Base-by-base conservation (phyloP, 1,140 invertebrate genomes). In the Zaprionus tsacasi region DNA sequence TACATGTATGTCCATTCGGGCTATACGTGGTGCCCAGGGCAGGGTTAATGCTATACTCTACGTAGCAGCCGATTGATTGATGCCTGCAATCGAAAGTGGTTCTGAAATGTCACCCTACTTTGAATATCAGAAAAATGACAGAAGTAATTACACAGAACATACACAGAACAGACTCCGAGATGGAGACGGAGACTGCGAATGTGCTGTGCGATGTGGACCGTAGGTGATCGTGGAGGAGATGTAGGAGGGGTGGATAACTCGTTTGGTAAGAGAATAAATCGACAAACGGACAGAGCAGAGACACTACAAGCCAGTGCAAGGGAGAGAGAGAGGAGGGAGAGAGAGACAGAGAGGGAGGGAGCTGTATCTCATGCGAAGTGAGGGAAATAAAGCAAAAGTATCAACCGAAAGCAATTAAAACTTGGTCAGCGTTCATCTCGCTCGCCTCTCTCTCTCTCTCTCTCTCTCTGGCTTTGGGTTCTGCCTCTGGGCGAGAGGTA, bases 321-420 rank as follows among this genome's bases (percentile, higher is more conserved):
- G 40, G 40, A 57, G 21, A 61, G 11, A 70, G 12, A 56, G 61
- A 70, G 50, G 40, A 59, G 38, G 27, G 54, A 36, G 52, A 58
- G 33, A 15, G 54, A 33, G 52, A 48, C 12, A 43, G 35, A 25
- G 48, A 12, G 45, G 57, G 17, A 15, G 52, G 21, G 21, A 21
- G 21, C 1, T 21, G 13, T 6, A n/a, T 13, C 2, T 8, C 6
- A 43, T 6, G 40, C n/a, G 40, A 15, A 45, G n/a, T 45, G 52
- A 60, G 17, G 54, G 25, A 55, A 52, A 40, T 61, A 65, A 40
- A 55, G 63, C 48, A 56, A 38, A 52, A 55, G 60, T 78, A 67
- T 72, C 55, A 76, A 55, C 66, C 67, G 52, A 76, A 78, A 85
- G 82, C 82, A 85, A 86, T 85, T 86, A 85, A 86, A 83, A 85